Evolutionary conservation across 1,140 invertebrate species (phyloP).

Genomic region (Stenopsyche tienmushanensis): DNA sequence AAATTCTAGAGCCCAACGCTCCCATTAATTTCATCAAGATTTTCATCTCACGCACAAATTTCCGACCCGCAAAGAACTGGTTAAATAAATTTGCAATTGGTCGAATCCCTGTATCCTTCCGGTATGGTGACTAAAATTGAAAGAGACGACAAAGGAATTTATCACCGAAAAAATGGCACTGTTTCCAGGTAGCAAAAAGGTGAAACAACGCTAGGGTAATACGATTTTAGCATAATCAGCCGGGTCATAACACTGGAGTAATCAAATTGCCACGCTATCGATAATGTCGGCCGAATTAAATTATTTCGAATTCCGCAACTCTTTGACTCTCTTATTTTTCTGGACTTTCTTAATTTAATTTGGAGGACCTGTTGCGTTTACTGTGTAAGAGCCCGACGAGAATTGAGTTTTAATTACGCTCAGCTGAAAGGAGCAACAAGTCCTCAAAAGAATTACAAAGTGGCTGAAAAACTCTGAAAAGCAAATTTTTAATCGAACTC

Average conservation of each 20-base stretch:
- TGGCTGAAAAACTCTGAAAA: too few relatives aligned
- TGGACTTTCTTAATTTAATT: constrained; percentile 19
- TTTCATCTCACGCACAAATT: background rate
- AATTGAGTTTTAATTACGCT: constrained; percentile 29
- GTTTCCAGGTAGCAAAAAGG: constrained; percentile 30
- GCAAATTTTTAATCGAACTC: too few relatives aligned
- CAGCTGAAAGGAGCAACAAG: constrained; percentile 22
- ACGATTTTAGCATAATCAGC: constrained; percentile 23
- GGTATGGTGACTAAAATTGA: background rate
- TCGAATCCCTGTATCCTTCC: background rate
- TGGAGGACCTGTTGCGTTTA: constrained; percentile 18
- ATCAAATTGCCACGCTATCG: background rate
- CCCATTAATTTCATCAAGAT: too few relatives aligned
- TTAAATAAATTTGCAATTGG: background rate
- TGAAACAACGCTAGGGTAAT: constrained; percentile 3
- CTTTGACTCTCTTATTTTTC: background rate
- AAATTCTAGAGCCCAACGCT: constrained; percentile 9
- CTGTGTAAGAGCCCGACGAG: constrained; percentile 12
- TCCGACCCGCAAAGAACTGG: background rate
- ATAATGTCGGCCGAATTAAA: background rate
- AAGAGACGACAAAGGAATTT: background rate
- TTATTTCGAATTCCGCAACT: background rate
- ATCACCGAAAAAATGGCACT: background rate
- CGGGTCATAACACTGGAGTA: constrained; percentile 12
- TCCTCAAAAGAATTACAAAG: constrained; percentile 26